Evolutionary conservation across 2,888 invertebrate species (phyloP).

Genomic region (Oscheius sp.): DNA sequence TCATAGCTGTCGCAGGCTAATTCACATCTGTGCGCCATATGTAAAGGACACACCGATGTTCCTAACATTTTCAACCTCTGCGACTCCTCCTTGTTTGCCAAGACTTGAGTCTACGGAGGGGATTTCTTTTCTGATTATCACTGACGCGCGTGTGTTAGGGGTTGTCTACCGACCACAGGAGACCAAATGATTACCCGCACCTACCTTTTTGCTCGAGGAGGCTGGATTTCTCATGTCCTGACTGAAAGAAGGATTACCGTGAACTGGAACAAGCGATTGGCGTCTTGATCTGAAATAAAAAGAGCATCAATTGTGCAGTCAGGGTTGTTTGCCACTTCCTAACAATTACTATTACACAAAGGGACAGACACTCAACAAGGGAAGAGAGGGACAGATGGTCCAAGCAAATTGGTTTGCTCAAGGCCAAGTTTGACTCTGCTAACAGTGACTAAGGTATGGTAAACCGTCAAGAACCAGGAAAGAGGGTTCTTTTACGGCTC

Average conservation of each 20-base stretch:
- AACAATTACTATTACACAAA: too few species aligned
- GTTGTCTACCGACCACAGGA: background rate
- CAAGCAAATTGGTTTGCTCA: background rate
- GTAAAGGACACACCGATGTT: slow-evolving; percentile 11
- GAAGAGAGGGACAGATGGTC: background rate
- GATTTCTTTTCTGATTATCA: slow-evolving; percentile 23
- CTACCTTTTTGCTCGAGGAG: slow-evolving; percentile 17
- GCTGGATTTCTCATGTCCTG: slow-evolving; percentile 19
- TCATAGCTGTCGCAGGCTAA: background rate
- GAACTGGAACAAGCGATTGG: slow-evolving; percentile 3
- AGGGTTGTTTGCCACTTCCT: too few species aligned
- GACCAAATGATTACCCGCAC: background rate
- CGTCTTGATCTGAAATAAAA: slow-evolving; percentile 9
- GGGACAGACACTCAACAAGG: too few species aligned
- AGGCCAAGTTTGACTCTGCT: background rate
- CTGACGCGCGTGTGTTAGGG: slow-evolving; percentile 1
- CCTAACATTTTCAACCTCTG: slow-evolving; percentile 4
- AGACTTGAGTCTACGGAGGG: background rate
- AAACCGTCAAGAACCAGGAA: background rate
- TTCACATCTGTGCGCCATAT: slow-evolving; percentile 26
- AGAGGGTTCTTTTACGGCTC: too few species aligned
- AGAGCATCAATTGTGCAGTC: background rate
- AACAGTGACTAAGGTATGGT: background rate
- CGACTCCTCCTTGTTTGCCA: slow-evolving; percentile 9
- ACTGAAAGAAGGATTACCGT: background rate